Conservation (phyloP, 2,797 vertebrate species). For the Mormyrops attenuatus region DNA sequence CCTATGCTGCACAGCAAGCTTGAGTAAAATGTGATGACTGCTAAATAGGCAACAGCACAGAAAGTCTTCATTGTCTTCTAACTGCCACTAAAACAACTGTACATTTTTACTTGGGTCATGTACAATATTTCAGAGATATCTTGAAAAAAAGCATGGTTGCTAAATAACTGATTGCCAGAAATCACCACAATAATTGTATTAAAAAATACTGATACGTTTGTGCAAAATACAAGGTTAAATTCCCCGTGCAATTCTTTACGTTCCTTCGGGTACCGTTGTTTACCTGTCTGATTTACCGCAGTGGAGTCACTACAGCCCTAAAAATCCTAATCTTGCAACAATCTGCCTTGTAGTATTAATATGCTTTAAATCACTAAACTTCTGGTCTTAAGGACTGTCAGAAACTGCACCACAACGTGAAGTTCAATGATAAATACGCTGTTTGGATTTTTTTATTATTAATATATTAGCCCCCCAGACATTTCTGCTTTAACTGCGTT, state of each 20-base stretch:
- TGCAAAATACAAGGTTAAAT: neutral
- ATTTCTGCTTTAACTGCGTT: neutral
- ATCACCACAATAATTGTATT: neutral
- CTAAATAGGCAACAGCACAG: neutral
- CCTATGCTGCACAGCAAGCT: neutral
- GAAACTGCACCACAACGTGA: neutral
- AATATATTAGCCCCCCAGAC: neutral
- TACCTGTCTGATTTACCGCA: neutral
- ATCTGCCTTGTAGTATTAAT: neutral
- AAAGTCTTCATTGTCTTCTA: neutral
- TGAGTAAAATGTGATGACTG: neutral
- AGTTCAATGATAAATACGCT: neutral
- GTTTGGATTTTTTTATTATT: neutral
- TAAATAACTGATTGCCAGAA: neutral
- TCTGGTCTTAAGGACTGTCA: neutral
- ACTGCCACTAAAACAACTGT: neutral
- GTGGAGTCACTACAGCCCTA: neutral
- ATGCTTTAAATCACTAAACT: neutral
- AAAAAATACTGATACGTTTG: neutral
- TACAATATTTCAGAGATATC: neutral
- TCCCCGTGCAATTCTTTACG: neutral
- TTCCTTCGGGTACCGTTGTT: neutral
- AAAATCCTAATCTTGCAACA: neutral
- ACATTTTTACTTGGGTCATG: neutral
- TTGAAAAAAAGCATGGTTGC: neutral